Evolutionary conservation across 2,888 invertebrate genomes (phyloP).

Genomic region (Labia minor): DNA sequence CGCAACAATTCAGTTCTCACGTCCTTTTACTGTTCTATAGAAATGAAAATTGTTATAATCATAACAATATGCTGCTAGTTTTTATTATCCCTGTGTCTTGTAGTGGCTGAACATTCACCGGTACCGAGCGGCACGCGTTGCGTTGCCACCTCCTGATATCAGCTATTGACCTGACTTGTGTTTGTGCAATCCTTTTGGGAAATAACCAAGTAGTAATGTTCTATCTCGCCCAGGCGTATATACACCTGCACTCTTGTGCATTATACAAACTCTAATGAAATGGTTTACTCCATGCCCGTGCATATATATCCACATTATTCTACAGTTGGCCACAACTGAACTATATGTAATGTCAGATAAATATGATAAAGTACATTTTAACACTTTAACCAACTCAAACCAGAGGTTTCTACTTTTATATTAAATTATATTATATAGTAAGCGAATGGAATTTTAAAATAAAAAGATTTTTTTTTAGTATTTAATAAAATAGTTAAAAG

Average conservation of each 20-base stretch:
- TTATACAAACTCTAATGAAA: conserved; percentile 13
- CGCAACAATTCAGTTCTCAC: conserved; percentile 7
- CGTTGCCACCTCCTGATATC: not conserved
- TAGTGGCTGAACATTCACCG: not conserved
- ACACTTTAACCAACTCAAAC: not conserved
- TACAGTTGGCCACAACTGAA: not conserved
- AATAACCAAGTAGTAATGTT: conserved; percentile 1
- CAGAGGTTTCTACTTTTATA: too few relatives aligned
- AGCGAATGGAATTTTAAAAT: too few relatives aligned
- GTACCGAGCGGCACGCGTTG: not conserved
- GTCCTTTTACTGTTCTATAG: not conserved
- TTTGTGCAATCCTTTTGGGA: conserved; percentile 3
- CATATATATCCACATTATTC: not conserved
- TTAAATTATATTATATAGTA: too few relatives aligned
- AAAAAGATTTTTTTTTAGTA: too few relatives aligned
- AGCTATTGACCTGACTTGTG: too few relatives aligned
- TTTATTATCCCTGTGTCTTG: not conserved
- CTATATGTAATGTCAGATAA: not conserved
- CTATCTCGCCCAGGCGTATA: not conserved
- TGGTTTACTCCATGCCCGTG: not conserved
- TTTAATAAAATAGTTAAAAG: too few relatives aligned
- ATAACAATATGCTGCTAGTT: not conserved
- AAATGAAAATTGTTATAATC: conserved; percentile 2
- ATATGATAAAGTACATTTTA: not conserved
- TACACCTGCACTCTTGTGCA: conserved; percentile 13